Conservation (phyloP, 1,140 invertebrate species). For the Chelonus insularis region DNA sequence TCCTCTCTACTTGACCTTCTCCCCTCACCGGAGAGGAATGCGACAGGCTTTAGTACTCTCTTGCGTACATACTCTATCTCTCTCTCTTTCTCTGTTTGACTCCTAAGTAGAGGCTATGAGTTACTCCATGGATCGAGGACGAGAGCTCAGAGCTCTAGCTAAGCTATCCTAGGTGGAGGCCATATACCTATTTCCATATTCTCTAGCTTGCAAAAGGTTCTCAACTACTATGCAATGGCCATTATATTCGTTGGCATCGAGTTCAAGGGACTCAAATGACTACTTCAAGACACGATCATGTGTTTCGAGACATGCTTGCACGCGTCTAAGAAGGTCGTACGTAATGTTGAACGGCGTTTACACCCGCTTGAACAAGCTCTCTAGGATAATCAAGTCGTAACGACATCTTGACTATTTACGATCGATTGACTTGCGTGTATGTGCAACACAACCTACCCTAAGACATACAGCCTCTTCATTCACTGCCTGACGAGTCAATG, state of each 20-base stretch:
- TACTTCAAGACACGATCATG: slow-evolving; percentile 1
- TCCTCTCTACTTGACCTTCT: slow-evolving; percentile 19
- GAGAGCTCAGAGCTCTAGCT: too few species aligned
- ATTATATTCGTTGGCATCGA: background rate
- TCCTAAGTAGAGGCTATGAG: background rate
- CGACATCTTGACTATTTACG: slow-evolving; percentile 21
- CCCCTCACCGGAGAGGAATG: slow-evolving; percentile 12
- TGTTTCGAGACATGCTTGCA: background rate
- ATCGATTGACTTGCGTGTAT: slow-evolving; percentile 20
- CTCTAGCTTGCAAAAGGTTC: slow-evolving; percentile 5
- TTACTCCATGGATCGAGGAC: background rate
- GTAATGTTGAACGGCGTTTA: slow-evolving; percentile 11
- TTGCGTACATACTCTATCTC: background rate
- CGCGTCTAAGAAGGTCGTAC: slow-evolving; percentile 12
- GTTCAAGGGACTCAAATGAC: slow-evolving; percentile 6
- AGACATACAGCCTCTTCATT: slow-evolving; percentile 10
- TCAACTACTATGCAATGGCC: background rate
- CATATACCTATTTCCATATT: background rate
- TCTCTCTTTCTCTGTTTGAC: background rate
- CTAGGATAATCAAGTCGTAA: slow-evolving; percentile 1
- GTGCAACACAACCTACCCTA: too few species aligned
- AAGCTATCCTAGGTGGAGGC: background rate
- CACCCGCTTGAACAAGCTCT: slow-evolving; percentile 4
- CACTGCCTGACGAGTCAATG: too few species aligned
- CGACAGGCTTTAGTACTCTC: slow-evolving; percentile 18